Percentiles rank a stretch among this genome's conserved stretches.
Conservation (phyloP, 1,140 invertebrate genomes). For the Drosophila rufa region DNA sequence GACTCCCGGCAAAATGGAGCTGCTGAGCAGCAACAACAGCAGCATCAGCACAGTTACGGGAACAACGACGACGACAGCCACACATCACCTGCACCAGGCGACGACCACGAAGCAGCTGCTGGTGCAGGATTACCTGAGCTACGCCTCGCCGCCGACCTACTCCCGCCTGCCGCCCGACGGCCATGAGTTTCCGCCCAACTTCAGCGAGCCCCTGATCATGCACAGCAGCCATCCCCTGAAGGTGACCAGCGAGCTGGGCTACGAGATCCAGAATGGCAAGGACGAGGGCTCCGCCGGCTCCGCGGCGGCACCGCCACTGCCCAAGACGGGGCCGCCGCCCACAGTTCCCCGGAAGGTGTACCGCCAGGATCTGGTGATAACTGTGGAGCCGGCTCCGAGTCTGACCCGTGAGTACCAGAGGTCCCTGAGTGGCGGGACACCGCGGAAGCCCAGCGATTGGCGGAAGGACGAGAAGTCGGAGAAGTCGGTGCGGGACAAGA, state of each 20-base stretch:
- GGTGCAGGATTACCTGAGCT: conserved; percentile 79
- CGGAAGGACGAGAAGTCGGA: conserved; percentile 91
- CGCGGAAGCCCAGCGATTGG: conserved; percentile 80
- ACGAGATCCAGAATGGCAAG: conserved; percentile 35
- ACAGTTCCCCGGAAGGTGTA: conserved; percentile 79
- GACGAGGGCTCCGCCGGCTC: conserved; percentile 29
- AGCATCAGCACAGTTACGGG: conserved; percentile 9
- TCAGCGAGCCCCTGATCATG: conserved; percentile 87
- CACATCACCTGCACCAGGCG: conserved; percentile 47
- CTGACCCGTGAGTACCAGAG: conserved; percentile 70
- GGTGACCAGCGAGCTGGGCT: conserved; percentile 25
- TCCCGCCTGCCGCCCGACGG: conserved; percentile 94
- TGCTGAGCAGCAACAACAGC: conserved; percentile 69
- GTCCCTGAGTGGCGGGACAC: conserved; percentile 63
- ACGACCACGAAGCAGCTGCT: conserved; percentile 71
- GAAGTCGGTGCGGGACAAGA: conserved; percentile 93
- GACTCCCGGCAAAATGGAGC: conserved; percentile 72
- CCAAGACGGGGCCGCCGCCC: conserved; percentile 77
- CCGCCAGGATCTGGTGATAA: conserved; percentile 80
- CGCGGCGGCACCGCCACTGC: conserved; percentile 67
- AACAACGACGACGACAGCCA: conserved; percentile 36
- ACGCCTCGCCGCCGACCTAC: conserved; percentile 85
- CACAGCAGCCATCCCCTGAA: conserved; percentile 50
- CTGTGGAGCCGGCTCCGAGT: conserved; percentile 62
- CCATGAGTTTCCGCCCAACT: conserved; percentile 93